These are phyloP conservation scores for Champsocephalus esox DNA, from an alignment of 2,797 vertebrate genomes.

Conservation along the genomic window DNA sequence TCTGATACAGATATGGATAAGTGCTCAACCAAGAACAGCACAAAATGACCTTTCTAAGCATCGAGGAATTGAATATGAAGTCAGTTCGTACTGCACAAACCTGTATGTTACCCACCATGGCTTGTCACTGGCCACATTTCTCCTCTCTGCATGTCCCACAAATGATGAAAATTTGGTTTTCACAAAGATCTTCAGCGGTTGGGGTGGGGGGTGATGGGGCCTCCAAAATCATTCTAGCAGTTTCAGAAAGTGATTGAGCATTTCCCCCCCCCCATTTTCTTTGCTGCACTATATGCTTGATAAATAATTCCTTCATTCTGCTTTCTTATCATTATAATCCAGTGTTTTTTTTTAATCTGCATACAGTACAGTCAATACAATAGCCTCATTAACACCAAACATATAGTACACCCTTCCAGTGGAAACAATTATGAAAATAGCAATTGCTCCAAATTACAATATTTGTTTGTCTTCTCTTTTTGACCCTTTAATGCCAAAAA, in stretches of 20 bases:
- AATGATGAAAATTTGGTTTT: conserved; percentile 34
- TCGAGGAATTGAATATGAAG: background rate
- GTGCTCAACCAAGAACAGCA: background rate
- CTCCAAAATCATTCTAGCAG: conserved; percentile 11
- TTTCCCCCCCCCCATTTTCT: background rate
- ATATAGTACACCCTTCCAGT: background rate
- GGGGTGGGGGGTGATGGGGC: too few relatives aligned
- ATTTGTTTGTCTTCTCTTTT: background rate
- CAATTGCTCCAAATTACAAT: background rate
- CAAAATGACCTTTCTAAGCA: background rate
- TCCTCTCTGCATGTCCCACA: background rate
- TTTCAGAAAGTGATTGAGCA: conserved; percentile 10
- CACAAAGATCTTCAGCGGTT: conserved; percentile 26
- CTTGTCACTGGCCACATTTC: background rate
- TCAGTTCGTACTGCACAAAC: background rate
- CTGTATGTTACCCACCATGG: background rate
- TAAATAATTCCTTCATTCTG: background rate
- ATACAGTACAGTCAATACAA: background rate
- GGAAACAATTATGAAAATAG: background rate
- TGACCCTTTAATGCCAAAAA: background rate
- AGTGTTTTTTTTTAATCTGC: background rate
- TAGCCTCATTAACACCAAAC: background rate
- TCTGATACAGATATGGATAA: conserved; percentile 4
- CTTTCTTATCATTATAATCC: too few relatives aligned
- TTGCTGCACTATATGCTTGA: background rate